phyloP scores from a whole-genome alignment of 2,113 vertebrate genomes.

The Oreochromis tanganicae region DNA sequence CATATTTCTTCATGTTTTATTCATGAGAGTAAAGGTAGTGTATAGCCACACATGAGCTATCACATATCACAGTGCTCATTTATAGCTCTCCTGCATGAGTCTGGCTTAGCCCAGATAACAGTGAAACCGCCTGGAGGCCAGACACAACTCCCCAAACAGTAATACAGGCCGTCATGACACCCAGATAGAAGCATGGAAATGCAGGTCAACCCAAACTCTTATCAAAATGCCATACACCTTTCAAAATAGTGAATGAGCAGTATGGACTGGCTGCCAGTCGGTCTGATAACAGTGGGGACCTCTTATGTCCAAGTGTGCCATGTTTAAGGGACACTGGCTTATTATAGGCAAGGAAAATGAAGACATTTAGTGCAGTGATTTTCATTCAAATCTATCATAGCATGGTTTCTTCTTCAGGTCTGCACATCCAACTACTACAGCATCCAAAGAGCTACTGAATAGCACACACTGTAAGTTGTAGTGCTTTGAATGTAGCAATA shows the following conservation, averaged over 20 bases:
- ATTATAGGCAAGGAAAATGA: not conserved
- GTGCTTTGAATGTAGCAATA: not conserved
- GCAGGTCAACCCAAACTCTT: conserved; percentile 58
- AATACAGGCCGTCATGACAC: conserved; percentile 64
- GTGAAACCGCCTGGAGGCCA: conserved; percentile 61
- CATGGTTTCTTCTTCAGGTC: not conserved
- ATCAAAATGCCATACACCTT: conserved; percentile 52
- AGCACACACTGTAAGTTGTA: not conserved
- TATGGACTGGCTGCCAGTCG: conserved; percentile 18
- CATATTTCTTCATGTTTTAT: conserved; percentile 61
- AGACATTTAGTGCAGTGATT: not conserved
- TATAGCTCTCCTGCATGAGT: conserved; percentile 57
- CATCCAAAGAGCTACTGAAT: not conserved
- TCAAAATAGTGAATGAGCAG: conserved; percentile 38
- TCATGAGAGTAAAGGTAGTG: conserved; percentile 55
- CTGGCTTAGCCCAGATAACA: conserved; percentile 70
- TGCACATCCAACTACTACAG: not conserved
- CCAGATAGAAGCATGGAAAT: conserved; percentile 60
- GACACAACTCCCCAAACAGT: conserved; percentile 61
- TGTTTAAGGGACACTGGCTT: not conserved
- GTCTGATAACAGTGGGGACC: conserved; percentile 24
- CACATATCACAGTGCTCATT: conserved; percentile 57
- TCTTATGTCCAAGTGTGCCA: conserved; percentile 1
- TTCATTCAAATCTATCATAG: not conserved
- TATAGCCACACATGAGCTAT: conserved; percentile 66